Evolutionary conservation across 2,888 invertebrate genomes (phyloP), one percentile per base, ranked within the genome.

Genomic region (Drosophila incognita): DNA sequence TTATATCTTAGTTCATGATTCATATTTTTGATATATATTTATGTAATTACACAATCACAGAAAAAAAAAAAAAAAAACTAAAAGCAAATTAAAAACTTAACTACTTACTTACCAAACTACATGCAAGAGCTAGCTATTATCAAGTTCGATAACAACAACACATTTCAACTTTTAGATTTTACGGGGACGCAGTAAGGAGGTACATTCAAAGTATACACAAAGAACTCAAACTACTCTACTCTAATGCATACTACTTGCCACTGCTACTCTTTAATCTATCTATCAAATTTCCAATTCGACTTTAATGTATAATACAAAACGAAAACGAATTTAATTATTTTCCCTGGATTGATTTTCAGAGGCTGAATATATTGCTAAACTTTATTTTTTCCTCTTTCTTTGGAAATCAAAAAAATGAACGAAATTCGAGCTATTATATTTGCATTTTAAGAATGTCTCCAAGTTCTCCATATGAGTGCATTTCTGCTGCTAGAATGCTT

Each of bases 151-250:
- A 89, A 89, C 85, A 90, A 87, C 84, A 79, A 86, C 89, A 90
- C 87, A 84, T 90, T 89, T 90, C 81, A 89, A 82, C 79, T 90
- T 90, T 90, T 92, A 93, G 93, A 92, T 92, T 91, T 92, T 93
- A 91, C 93, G 92, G 91, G 92, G 93, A 91, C 92, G 93, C 93
- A 93, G 92, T 92, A 92, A 91, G 92, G 93, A 93, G 93, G 93
- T 93, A 93, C 89, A 92, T 88, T 83, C 82, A 86, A 86, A 90
- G 87, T 90, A 87, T 87, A 87, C 90, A 86, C 87, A 90, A 86
- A 85, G 74, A 89, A 87, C 89, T 90, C 87, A 88, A 86, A 70
- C 33, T 33, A 33, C 88, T 88, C 85, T 82, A 82, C 81, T 81
- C 83, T 83, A 81, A 74, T 80, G 79, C 82, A 80, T 78, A 78